phyloP scores from a whole-genome alignment of 1,140 invertebrate species.

The Venturia canescens region DNA sequence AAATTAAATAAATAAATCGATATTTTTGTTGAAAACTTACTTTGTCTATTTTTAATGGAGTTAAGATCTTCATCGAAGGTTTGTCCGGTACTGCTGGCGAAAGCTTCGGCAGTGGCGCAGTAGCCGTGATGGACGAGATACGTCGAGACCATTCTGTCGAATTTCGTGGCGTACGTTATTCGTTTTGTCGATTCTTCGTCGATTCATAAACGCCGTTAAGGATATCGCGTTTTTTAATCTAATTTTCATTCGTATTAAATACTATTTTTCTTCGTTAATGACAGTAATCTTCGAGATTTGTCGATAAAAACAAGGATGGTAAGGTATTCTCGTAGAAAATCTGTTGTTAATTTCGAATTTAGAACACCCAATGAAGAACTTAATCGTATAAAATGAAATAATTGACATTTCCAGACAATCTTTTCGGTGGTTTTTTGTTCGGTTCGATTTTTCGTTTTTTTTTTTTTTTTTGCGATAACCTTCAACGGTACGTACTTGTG shows the following conservation, averaged over 20 bases:
- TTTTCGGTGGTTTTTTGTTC: too few species aligned
- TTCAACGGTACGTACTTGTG: constrained; percentile 84
- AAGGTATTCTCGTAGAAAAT: not conserved
- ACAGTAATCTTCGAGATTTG: not conserved
- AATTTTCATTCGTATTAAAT: not conserved
- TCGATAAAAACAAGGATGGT: too few species aligned
- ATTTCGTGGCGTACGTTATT: constrained; percentile 51
- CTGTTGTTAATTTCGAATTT: constrained; percentile 13
- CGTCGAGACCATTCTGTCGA: constrained; percentile 93
- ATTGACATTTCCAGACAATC: too few species aligned
- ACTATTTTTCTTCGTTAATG: not conserved
- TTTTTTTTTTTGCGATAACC: not conserved
- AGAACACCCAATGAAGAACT: not conserved
- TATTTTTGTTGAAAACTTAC: constrained; percentile 78
- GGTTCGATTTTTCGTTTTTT: not conserved
- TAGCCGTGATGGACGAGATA: constrained; percentile 99
- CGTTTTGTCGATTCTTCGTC: constrained; percentile 33
- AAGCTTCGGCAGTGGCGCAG: constrained; percentile 97
- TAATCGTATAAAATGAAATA: too few species aligned
- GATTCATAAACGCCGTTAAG: not conserved
- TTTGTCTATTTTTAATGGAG: constrained; percentile 98
- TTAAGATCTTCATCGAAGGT: constrained; percentile 94
- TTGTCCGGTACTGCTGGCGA: constrained; percentile 93
- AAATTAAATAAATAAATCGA: not conserved
- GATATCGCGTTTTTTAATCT: constrained; percentile 19